These are phyloP conservation scores for Drosophila baimaii DNA, from an alignment of 1,140 invertebrate species.

Conservation along the genomic window DNA sequence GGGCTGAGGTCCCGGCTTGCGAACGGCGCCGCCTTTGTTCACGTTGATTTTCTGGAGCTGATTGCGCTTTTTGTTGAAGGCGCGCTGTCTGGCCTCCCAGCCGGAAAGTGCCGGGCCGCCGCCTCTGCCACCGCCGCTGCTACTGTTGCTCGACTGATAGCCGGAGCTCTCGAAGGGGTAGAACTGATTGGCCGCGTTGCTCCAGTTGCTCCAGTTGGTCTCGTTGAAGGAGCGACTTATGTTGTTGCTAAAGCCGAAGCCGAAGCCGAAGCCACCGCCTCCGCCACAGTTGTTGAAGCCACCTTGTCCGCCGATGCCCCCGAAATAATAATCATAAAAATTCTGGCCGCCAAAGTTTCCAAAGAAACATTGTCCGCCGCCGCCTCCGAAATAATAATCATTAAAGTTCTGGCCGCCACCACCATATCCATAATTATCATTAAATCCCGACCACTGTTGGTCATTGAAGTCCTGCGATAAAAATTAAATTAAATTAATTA, in stretches of 20 bases:
- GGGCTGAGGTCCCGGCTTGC: constrained; percentile 14
- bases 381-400: too few species aligned
- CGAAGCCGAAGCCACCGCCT: neutral
- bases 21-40: constrained; percentile 33
- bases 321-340: constrained; percentile 21
- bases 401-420: constrained; percentile 4
- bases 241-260: constrained; percentile 37
- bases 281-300: constrained; percentile 16
- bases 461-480: constrained; percentile 10
- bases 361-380: neutral
- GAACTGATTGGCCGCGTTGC: constrained; percentile 13
- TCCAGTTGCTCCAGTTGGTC: constrained; percentile 28
- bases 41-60: constrained; percentile 35
- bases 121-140: neutral
- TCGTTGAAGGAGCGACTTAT: constrained; percentile 38
- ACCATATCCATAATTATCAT: constrained; percentile 16
- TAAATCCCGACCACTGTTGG: constrained; percentile 18
- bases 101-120: neutral
- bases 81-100: constrained; percentile 39
- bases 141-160: constrained; percentile 13
- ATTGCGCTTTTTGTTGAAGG: constrained; percentile 36
- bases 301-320: neutral
- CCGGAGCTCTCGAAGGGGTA: constrained; percentile 24
- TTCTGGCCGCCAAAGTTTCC: constrained; percentile 18
- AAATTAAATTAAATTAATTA: too few species aligned